Evolutionary conservation across 2,797 vertebrate genomes (phyloP), one percentile per base, ranked within the genome.

Genomic region (Coregonus sp.): DNA sequence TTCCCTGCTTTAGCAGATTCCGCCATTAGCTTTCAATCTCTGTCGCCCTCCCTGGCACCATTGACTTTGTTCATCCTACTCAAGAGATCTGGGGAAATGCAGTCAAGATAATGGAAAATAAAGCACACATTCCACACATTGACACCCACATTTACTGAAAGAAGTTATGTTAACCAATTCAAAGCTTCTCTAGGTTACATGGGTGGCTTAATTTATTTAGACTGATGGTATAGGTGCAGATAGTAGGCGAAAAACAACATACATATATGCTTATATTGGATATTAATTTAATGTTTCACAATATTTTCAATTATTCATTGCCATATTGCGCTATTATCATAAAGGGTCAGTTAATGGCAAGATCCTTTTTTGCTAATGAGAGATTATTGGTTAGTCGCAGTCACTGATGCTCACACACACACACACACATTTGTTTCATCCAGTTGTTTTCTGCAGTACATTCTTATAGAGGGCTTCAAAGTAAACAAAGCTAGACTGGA

Each of bases 21-120:
- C 31, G 56, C 76, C 74, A 74, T 85, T 82, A 78, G 80, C 69
- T 83, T 69, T 61, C 72, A 72, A 70, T 77, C 40, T 70, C 33
- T 74, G 68, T 77, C 72, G 11, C 63, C 31, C 54, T 69, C 77
- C 56, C 20, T 59, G 14, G 70, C 78, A 80, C 69, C 65, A 70
- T 68, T 78, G 74, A 77, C 65, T 75, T 29, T 25, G 61, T 51
- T 76, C 70, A 75, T 65, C 69, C n/a, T 75, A 31, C 2, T 54
- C 33, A 51, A 31, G 5, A 78, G 51, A 70, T 66, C 73, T 77
- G 59, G 31, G 47, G 50, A 54, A 61, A 73, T 74, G 74, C 31
- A 73, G 76, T 72, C 66, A 50, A 76, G 76, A 80, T 84, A 76
- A 80, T 83, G 80, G 80, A 80, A 76, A 74, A 73, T 78, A 80